phyloP scores from a whole-genome alignment of 2,797 vertebrate species.

The Megalops cyprinoides region DNA sequence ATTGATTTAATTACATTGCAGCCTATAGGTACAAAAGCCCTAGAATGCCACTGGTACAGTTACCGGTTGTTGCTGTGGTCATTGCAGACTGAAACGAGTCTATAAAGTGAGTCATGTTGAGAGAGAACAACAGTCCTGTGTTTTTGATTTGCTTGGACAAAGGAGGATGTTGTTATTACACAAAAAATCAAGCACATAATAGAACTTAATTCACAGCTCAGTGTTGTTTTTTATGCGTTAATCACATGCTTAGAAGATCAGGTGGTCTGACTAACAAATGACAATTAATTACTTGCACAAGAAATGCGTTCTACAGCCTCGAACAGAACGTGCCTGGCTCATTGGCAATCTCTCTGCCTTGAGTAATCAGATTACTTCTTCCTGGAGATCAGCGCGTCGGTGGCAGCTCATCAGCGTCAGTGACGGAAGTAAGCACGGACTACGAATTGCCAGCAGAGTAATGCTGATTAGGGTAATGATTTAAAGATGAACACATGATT shows the following conservation, averaged over 20 bases:
- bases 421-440: neutral
- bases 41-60: neutral
- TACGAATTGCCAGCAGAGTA: neutral
- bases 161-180: neutral
- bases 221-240: neutral
- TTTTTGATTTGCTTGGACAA: neutral
- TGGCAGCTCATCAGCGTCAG: neutral
- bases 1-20: too few relatives aligned
- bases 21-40: too few relatives aligned
- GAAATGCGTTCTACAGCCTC: neutral
- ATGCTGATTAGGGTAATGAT: neutral
- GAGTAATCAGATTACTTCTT: neutral
- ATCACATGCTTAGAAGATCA: too few relatives aligned
- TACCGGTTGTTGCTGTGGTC: neutral
- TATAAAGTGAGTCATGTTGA: neutral
- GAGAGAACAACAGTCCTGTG: neutral
- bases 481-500: neutral
- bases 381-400: neutral
- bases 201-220: neutral
- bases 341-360: slow-evolving; percentile 1
- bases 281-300: neutral
- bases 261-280: neutral
- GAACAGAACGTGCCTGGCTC: neutral
- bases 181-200: neutral
- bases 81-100: neutral